Base-by-base conservation (phyloP, 2,888 invertebrate species). In the Drosophila neotestacea region DNA sequence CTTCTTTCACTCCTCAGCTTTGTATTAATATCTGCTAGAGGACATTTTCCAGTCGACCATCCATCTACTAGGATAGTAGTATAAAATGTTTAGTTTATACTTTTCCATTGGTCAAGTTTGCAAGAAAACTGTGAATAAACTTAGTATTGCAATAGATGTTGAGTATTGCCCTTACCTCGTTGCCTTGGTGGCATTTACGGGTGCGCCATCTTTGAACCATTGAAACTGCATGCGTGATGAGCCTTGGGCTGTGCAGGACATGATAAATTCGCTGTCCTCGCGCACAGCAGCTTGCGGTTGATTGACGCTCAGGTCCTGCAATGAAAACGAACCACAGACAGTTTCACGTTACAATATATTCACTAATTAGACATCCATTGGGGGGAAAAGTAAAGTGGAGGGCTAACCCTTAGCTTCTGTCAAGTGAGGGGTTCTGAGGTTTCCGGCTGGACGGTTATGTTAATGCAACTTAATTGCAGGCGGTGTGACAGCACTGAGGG, bases 121-220 rank as follows among this genome's bases (percentile, higher is more conserved):
- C 46, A 39, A 34, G 56, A 41, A 64, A 70, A 73, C 69, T 77
- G 73, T 6, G 16, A 11, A 28, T 7, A 36, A n/a, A 13, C 10
- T 50, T 22, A 22, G 22, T 22, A 22, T 3, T 3, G 22, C 22
- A 22, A 22, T 1, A 22, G 22, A 44, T 4, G 44, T 27, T 44
- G 44, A 10, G 7, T 30, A 38, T 54, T 50, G 7, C n/a, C 89
- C 92, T 93, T 92, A 95, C 96, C 96, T 95, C 52, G 94, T 95
- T 13, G 96, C 95, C 79, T 95, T 95, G 70, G 95, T 95, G 81
- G 95, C 95, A 92, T 97, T 96, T 70, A 97, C 95, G 79, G 94
- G 94, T 76, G 95, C 93, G 5, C 95, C 95, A 88, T 97, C 96
- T 92, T 97, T 97, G 93, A 95, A 96, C 97, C 97, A 97, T 34